Percentiles rank a stretch among this genome's conserved stretches.
phyloP scores from a whole-genome alignment of 2,797 vertebrate genomes.

The Gymnoscopelus braueri region DNA sequence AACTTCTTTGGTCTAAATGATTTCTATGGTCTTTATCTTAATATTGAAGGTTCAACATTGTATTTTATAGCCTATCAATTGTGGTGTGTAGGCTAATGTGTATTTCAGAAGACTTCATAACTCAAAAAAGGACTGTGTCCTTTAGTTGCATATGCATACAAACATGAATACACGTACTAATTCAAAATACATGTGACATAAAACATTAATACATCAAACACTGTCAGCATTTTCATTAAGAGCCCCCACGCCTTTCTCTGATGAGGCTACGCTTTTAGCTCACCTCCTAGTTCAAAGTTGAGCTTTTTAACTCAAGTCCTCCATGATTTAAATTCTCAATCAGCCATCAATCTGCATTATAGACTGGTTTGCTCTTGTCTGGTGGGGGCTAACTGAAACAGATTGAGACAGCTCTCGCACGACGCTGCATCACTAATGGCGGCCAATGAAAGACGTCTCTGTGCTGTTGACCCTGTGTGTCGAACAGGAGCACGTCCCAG shows the following conservation, averaged over 20 bases:
- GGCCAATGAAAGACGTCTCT: conserved; percentile 80
- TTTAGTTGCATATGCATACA: conserved; percentile 7
- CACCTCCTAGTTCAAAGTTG: conserved; percentile 64
- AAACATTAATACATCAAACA: conserved; percentile 36
- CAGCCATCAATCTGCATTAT: conserved; percentile 82
- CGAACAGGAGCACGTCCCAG: conserved; percentile 75
- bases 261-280: conserved; percentile 44
- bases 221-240: conserved; percentile 29
- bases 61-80: conserved; percentile 6
- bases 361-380: conserved; percentile 80
- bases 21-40: conserved; percentile 4
- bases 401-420: conserved; percentile 82
- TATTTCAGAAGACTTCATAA: background rate
- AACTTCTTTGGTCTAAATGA: background rate
- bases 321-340: conserved; percentile 79
- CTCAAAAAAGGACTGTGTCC: conserved; percentile 14
- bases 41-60: background rate
- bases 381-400: conserved; percentile 81
- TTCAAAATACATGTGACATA: conserved; percentile 44
- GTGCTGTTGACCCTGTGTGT: conserved; percentile 77
- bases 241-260: conserved; percentile 37
- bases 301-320: conserved; percentile 71
- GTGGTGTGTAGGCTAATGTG: background rate
- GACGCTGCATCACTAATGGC: conserved; percentile 81
- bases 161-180: conserved; percentile 4